Evolutionary conservation across 2,888 invertebrate species (phyloP), one percentile per base, ranked within the genome.

Genomic region (Tinea trinotella): DNA sequence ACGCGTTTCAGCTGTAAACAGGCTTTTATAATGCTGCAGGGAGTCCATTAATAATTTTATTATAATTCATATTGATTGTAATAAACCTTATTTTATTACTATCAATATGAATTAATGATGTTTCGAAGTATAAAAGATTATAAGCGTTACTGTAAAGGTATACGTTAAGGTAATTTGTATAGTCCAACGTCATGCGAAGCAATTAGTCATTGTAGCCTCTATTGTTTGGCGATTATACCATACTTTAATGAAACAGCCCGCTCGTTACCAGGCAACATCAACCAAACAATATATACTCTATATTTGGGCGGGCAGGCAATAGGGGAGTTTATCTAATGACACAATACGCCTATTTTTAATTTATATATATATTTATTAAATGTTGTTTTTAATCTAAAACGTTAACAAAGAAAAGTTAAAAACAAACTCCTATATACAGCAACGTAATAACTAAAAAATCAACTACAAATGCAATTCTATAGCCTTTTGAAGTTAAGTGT

Each of bases 261-360:
- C 71, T 59, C 56, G 72, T 71, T 59, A 60, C 72, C 58, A 64
- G 55, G 70, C 67, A 64, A 70, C 70, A 49, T 54, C 56, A 56
- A 56, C 61, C 65, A 70, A 70, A 73, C 73, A 74, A 60, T 61
- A 59, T 59, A 24, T 9, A 10, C 18, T 48, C 19, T 13, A 30
- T 30, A 22, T 22, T 22, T 22, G 22, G 22, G 22, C 3, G 22
- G 3, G 3, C 22, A n/a, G n/a, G n/a, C n/a, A n/a, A 5, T 30
- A 7, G n/a, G 30, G n/a, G 30, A 7, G 30, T 7, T 30, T 30
- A 30, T 30, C 30, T 7, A 30, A 30, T 30, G 30, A 30, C 30
- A 30, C n/a, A 2, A 30, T 30, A 30, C 7, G 7, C 30, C 3
- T 30, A 2, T 4, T 30, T 30, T 4, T 30, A 2, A 30, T 7